These are phyloP conservation scores for Gopherus evgoodei DNA, from an alignment of 2,113 vertebrate genomes.

Conservation along the genomic window DNA sequence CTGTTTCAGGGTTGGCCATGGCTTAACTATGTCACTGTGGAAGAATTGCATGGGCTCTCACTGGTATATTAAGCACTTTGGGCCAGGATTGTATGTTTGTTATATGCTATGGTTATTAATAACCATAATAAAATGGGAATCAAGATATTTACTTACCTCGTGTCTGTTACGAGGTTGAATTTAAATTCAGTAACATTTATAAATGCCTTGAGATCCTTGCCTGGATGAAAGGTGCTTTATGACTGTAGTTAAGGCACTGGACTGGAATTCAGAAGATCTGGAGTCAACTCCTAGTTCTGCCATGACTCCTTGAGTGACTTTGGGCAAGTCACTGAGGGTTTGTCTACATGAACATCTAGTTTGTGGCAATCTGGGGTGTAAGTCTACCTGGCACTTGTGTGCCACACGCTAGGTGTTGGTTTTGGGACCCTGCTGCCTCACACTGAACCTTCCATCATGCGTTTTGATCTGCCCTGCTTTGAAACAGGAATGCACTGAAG, in stretches of 20 bases:
- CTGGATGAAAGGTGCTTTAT: not conserved
- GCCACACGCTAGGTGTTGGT: no score
- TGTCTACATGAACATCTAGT: no score
- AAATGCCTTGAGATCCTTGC: not conserved
- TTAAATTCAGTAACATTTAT: not conserved
- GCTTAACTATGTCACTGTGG: not conserved
- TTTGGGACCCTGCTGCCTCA: no score
- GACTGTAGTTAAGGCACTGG: rapidly evolving
- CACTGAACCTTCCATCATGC: no score
- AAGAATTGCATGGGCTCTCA: not conserved
- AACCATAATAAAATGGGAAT: not conserved
- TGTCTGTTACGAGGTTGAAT: not conserved
- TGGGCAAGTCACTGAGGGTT: no score
- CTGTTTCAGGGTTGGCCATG: rapidly evolving
- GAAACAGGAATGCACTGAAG: no score
- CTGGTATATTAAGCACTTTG: not conserved
- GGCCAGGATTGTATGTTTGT: not conserved
- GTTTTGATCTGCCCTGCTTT: no score
- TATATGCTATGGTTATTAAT: no score
- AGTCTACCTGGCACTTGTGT: no score
- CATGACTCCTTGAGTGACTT: no score
- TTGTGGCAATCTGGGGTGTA: no score
- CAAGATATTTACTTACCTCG: not conserved
- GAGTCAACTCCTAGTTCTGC: not conserved
- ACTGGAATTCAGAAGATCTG: not conserved